phyloP scores from a whole-genome alignment of 2,113 vertebrate species.

The Rissa tridactyla region DNA sequence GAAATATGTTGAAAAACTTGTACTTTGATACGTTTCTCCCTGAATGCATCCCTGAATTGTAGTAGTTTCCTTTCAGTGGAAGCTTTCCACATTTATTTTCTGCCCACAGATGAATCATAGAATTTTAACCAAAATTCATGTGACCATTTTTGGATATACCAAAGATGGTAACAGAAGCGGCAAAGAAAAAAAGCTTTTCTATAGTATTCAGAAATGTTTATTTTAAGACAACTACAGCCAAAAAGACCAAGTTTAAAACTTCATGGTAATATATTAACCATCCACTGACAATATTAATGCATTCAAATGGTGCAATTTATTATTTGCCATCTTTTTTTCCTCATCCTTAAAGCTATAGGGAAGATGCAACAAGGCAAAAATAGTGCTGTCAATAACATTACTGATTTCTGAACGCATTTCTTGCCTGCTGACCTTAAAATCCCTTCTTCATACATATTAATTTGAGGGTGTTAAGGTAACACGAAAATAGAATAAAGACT shows the following conservation, averaged over 20 bases:
- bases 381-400: not conserved
- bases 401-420: not conserved
- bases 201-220: not conserved
- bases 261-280: not conserved
- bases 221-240: not conserved
- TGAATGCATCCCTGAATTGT: not conserved
- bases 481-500: not conserved
- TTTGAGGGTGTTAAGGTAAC: not conserved
- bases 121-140: slow-evolving; percentile 27
- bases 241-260: not conserved
- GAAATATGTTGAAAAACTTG: not conserved
- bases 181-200: not conserved
- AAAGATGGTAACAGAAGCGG: not conserved
- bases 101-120: slow-evolving; percentile 42
- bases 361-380: not conserved
- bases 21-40: not conserved
- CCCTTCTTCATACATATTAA: not conserved
- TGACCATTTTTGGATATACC: not conserved
- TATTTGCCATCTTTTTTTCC: not conserved
- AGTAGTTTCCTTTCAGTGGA: not conserved
- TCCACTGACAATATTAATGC: not conserved
- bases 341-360: not conserved
- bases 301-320: not conserved
- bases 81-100: not conserved
- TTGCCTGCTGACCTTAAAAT: not conserved